A percentile compares a stretch with the other conserved stretches of the same genome.
Evolutionary conservation across 2,888 invertebrate species (phyloP).

Genomic region (Standfussiana lucernea): DNA sequence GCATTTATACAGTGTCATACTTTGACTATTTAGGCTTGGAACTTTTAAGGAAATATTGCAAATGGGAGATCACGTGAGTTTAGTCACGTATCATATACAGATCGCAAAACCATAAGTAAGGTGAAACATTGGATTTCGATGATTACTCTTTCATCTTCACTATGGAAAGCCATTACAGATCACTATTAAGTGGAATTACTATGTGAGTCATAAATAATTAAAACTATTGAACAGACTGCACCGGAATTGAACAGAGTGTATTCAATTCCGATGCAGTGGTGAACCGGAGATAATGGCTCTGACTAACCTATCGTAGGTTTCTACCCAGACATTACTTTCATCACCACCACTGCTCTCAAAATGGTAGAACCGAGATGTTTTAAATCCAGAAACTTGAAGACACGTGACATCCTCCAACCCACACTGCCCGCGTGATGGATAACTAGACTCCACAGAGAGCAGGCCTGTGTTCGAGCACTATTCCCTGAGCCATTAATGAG

Average conservation of each 20-base stretch:
- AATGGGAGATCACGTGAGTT: conserved; percentile 6
- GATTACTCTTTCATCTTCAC: neutral
- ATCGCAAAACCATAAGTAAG: neutral
- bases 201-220: neutral
- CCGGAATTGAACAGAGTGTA: no score
- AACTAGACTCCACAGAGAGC: neutral
- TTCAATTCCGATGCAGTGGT: neutral
- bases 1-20: conserved; percentile 34
- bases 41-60: conserved; percentile 13
- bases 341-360: no score
- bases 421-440: no score
- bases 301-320: no score
- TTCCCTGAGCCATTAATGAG: no score
- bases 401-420: neutral
- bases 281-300: no score
- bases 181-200: neutral
- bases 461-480: neutral
- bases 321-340: no score
- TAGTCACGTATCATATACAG: neutral
- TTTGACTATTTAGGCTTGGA: conserved; percentile 6
- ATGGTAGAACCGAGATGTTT: no score
- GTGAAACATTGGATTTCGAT: neutral
- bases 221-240: no score
- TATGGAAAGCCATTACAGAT: neutral
- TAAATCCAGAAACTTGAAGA: no score